Evolutionary conservation across 2,888 invertebrate genomes (phyloP), one percentile per base, ranked within the genome.

Genomic region (Melanophora roralis): DNA sequence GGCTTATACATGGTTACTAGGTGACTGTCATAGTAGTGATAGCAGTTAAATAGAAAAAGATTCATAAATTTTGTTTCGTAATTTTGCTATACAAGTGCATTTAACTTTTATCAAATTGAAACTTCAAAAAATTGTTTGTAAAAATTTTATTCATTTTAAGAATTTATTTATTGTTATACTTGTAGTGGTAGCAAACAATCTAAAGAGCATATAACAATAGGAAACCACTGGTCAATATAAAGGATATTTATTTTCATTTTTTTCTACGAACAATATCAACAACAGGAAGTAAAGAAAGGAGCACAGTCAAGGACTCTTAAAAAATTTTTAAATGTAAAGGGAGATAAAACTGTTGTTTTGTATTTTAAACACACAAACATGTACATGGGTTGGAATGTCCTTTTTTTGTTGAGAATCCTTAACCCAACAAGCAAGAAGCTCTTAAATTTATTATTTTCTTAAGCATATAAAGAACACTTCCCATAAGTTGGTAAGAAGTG

Each of bases 261-360:
- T 49, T 38, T 73, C 2, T 47, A 8, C 11, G 43, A 19, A 8
- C 14, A 6, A 16, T 19, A n/a, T 40, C 51, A 34, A 53, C 19
- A 19, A 57, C 16, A 53, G 62, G 14, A 64, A 12, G 9, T 38
- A 27, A 49, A 53, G 72, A 73, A 64, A 73, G 62, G 68, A 74
- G 68, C 64, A 65, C 62, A 74, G 62, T 74, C 69, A 78, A 78
- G 78, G 64, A 74, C 78, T 78, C 78, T 73, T 78, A 16, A 34
- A 19, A 43, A 27, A 27, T 5, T 5, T 27, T 5, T 5, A 27
- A 5, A 27, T 5, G 6, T 27, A 76, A 32, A 57, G 47, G 62
- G 62, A 55, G 62, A 62, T 65, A 65, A 65, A 73, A 73, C 32
- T 73, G 73, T 73, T 73, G 40, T 65, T 64, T 45, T 36, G 55